Base-by-base conservation (phyloP, 2,797 vertebrate genomes). In the Coilia nasus region DNA sequence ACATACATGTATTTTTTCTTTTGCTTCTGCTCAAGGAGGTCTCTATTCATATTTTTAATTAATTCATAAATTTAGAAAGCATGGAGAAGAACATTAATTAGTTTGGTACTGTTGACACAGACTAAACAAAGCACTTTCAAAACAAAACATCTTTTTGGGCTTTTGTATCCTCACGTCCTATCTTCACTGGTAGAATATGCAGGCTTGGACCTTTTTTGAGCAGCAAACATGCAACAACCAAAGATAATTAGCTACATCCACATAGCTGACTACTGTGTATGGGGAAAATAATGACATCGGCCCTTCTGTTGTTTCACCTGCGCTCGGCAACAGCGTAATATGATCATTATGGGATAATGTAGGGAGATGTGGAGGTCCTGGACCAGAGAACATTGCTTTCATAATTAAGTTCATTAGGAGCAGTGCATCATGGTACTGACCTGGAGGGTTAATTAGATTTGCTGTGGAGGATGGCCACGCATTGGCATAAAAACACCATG, bases 401-500 rank as follows among this genome's bases (percentile, higher is more conserved):
- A 85, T 83, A 81, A 82, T 82, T 71, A 54, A 82, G 81, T 82
- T 82, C 44, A 78, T 84, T 80, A 82, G 35, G 50, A 57, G 60
- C 64, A 35, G 57, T 54, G 17, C 12, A 31, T 41, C 25, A n/a
- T 25, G 12, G 54, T 82, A 10, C 47, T 62, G 57, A 81, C 21
- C 64, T 23, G 28, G 15, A 17, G 78, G 83, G 81, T 84, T 87
- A 87, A 87, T 82, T 84, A 67, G n/a, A 15, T 84, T 83, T 71
- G 14, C 44, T 81, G 50, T 46, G 21, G 21, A 59, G 28, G 71
- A 81, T 1, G 10, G 28, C 12, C 11, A 31, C 25, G 25, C 35
- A 5, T 71, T 15, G 28, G 25, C 28, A 71, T 12, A 23, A 67
- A 3, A 4, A 31, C 12, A 71, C 5, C 25, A 12, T 5, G 17